phyloP scores from a whole-genome alignment of 1,140 invertebrate genomes.

The Hydropsyche tenuis region DNA sequence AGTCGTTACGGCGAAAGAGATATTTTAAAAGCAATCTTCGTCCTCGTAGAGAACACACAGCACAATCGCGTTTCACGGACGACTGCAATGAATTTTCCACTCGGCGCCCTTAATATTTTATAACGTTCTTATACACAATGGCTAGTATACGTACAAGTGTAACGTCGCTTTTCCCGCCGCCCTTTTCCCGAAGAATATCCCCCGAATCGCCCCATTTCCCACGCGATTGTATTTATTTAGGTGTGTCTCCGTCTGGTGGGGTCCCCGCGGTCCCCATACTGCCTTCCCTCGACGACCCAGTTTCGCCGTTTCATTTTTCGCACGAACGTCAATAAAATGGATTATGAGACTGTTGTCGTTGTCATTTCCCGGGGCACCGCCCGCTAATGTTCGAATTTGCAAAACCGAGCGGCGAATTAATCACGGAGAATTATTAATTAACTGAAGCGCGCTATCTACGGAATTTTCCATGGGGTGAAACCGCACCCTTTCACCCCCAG shows the following conservation, averaged over 20 bases:
- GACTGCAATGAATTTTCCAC: too few species aligned
- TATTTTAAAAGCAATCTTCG: too few species aligned
- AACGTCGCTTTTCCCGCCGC: neutral
- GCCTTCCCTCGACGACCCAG: slow-evolving; percentile 7
- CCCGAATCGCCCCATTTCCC: slow-evolving; percentile 41
- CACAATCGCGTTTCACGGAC: too few species aligned
- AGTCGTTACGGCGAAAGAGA: too few species aligned
- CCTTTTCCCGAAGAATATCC: slow-evolving; percentile 1
- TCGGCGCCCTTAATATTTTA: too few species aligned
- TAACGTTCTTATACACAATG: neutral
- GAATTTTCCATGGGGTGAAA: neutral
- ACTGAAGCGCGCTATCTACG: neutral
- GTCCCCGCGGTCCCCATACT: neutral
- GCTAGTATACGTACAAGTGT: too few species aligned
- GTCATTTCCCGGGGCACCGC: neutral
- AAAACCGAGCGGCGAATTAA: slow-evolving; percentile 32
- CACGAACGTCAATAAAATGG: neutral
- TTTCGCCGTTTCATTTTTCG: slow-evolving; percentile 13
- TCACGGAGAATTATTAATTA: slow-evolving; percentile 9
- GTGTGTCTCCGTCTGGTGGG: neutral
- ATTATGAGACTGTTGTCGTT: neutral
- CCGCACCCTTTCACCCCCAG: neutral
- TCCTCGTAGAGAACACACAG: too few species aligned
- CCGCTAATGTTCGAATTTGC: too few species aligned
- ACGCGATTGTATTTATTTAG: slow-evolving; percentile 41